Base-by-base conservation (phyloP, 2,797 vertebrate genomes). In the Anas bahamensis region DNA sequence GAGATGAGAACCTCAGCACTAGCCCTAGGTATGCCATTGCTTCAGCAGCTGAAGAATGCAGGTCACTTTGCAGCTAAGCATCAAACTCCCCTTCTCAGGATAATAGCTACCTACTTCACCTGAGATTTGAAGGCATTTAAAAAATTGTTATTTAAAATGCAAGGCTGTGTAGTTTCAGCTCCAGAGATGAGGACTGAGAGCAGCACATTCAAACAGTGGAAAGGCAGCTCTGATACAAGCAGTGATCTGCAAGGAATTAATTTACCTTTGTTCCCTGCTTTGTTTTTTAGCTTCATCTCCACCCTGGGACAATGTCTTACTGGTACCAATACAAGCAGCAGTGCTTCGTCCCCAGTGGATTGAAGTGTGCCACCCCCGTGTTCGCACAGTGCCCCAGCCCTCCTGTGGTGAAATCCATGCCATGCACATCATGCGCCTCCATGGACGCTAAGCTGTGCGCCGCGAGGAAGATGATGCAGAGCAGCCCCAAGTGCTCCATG, bases 341-440 rank as follows among this genome's bases (percentile, higher is more conserved):
- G 71, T 88, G 83, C 71, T 82, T 16, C 14, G 8, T 79, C 11
- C 95, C 94, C 1, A 1, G 39, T 0, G 69, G 42, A 13, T 3
- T 10, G 22, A 78, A 53, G 31, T 10, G 10, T 0, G 0, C 35
- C 5, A 1, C 16, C 0, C 39, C 69, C 0, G 6, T 21, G 23
- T 50, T 50, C 33, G 4, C 42, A 0, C 80, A 22, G 4, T 89
- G 88, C 83, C 76, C 16, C 7, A 8, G 3, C 31, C 64, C 85
- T 1, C 2, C 23, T 0, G 18, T 2, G 0, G 11, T 37, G 11
- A 12, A 33, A 23, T 64, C 53, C 0, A 0, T 3, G 3, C 7
- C 90, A 1, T 86, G 76, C 10, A 4, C 87, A 0, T 19, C 82
- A 0, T 88, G 56, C 0, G 4, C 52, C 7, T 11, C 88, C 15